Conservation (phyloP, 1,140 invertebrate genomes). For the Linepithema humile region DNA sequence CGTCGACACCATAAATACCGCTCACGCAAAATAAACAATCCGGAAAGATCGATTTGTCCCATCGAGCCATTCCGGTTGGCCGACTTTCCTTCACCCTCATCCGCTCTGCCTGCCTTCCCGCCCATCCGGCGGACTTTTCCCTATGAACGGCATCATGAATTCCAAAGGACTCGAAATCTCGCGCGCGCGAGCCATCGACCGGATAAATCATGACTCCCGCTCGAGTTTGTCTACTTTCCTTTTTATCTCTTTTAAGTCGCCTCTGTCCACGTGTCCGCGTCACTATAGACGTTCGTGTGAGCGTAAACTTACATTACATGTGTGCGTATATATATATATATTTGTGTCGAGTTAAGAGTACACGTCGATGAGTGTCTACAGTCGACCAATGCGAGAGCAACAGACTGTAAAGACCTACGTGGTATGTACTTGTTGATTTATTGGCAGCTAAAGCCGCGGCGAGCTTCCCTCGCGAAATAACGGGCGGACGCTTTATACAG, state of each 20-base stretch:
- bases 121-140: not conserved
- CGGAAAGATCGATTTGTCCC: constrained; percentile 40
- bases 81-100: constrained; percentile 37
- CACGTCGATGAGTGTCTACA: not conserved
- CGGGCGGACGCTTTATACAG: not conserved
- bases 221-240: not conserved
- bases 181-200: not conserved
- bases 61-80: constrained; percentile 64
- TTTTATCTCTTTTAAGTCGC: constrained; percentile 24
- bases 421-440: constrained; percentile 71
- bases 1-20: constrained; percentile 18
- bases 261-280: constrained; percentile 58
- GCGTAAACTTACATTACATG: not conserved
- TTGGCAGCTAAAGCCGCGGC: constrained; percentile 62
- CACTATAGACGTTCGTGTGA: not conserved
- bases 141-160: constrained; percentile 31
- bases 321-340: not conserved
- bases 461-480: constrained; percentile 48
- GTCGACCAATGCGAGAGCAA: constrained; percentile 6
- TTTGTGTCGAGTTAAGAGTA: not conserved
- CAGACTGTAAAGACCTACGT: constrained; percentile 50
- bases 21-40: constrained; percentile 27
- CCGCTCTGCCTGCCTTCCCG: not conserved
- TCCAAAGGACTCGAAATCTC: constrained; percentile 36
- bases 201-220: constrained; percentile 53